Evolutionary conservation across 2,888 invertebrate species (phyloP).

Genomic region (Drosophila pullipes): DNA sequence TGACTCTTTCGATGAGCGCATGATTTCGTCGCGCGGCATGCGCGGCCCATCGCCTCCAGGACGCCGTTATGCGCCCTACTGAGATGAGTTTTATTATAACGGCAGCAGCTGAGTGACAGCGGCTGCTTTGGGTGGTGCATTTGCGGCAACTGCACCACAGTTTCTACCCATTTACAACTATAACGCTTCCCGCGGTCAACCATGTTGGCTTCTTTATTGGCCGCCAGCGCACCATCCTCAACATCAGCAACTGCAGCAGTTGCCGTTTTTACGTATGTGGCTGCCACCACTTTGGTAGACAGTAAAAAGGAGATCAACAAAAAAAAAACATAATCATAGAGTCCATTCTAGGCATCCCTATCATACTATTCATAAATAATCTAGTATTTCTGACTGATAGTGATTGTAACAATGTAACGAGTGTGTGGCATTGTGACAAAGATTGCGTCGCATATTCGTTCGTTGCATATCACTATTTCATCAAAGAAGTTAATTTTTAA

Average conservation of each 20-base stretch:
- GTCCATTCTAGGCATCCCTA: constrained; percentile 42
- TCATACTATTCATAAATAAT: constrained; percentile 37
- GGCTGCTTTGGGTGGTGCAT: constrained; percentile 34
- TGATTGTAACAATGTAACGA: constrained; percentile 33
- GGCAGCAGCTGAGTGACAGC: constrained; percentile 73
- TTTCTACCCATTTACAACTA: constrained; percentile 41
- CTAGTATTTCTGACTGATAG: constrained; percentile 56
- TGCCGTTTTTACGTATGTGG: constrained; percentile 62
- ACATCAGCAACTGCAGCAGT: constrained; percentile 39
- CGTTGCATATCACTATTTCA: constrained; percentile 44
- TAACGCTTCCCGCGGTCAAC: constrained; percentile 20
- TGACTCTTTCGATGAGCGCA: constrained; percentile 94
- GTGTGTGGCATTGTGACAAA: constrained; percentile 7
- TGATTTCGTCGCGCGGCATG: constrained; percentile 86
- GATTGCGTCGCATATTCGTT: constrained; percentile 14
- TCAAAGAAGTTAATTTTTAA: constrained; percentile 41
- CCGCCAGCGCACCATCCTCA: constrained; percentile 37
- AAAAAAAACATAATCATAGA: constrained; percentile 32
- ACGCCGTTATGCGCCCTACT: constrained; percentile 95
- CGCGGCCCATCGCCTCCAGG: constrained; percentile 93
- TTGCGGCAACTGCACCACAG: constrained; percentile 44
- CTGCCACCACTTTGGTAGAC: constrained; percentile 51
- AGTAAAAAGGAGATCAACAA: constrained; percentile 28
- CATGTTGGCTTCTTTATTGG: constrained; percentile 64
- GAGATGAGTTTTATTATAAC: constrained; percentile 84